Percentiles rank a stretch among this genome's conserved stretches.
Conservation (phyloP, 2,888 invertebrate species). For the Drosophila stalkeri region DNA sequence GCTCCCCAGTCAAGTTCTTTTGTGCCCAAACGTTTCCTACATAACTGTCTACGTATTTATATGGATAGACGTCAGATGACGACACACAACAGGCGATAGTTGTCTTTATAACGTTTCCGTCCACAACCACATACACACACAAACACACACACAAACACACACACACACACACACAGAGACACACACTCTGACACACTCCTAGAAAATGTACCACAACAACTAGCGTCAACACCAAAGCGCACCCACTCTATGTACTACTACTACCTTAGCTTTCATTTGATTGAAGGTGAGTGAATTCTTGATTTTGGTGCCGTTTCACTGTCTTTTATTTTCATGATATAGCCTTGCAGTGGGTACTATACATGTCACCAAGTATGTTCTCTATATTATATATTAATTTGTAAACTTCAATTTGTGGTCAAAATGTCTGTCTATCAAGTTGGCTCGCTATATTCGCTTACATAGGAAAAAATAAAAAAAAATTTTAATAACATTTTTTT, state of each 20-base stretch:
- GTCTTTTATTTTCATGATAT: conserved; percentile 1
- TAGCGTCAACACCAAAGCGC: conserved; percentile 42
- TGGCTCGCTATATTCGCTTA: not conserved
- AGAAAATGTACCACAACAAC: conserved; percentile 38
- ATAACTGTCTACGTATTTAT: conserved; percentile 10
- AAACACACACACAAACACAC: conserved; percentile 3
- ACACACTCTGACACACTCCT: conserved; percentile 28
- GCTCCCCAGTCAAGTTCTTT: conserved; percentile 10
- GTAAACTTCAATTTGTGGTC: not conserved
- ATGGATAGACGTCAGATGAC: conserved; percentile 13
- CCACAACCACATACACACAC: not conserved
- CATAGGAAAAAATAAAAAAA: too few species aligned
- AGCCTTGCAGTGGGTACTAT: conserved; percentile 11
- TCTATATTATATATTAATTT: not conserved
- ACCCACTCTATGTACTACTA: conserved; percentile 37
- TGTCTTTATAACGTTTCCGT: conserved; percentile 16
- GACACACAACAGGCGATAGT: conserved; percentile 13
- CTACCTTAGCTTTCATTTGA: conserved; percentile 52
- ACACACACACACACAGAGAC: conserved; percentile 3
- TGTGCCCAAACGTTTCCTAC: not conserved
- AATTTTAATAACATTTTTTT: too few species aligned
- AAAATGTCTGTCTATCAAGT: not conserved
- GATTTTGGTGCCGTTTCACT: conserved; percentile 48
- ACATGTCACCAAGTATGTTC: not conserved
- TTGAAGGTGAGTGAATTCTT: conserved; percentile 53